phyloP scores from a whole-genome alignment of 2,113 vertebrate species.

The Rhinoptilus africanus region DNA sequence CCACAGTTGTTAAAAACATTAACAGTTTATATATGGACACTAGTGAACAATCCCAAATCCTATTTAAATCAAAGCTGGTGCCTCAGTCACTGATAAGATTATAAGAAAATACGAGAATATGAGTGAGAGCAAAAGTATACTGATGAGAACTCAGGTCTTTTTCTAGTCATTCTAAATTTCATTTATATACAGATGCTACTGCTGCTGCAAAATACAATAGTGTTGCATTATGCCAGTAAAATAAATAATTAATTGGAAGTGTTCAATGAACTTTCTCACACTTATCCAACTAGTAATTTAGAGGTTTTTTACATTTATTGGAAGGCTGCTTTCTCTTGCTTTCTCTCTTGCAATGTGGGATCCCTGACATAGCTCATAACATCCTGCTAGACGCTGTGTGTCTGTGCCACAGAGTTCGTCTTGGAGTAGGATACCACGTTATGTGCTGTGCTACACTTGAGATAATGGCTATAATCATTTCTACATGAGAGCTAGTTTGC shows the following conservation, averaged over 20 bases:
- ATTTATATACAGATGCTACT: neutral
- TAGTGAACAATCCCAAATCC: neutral
- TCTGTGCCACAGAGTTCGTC: neutral
- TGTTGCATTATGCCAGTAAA: neutral
- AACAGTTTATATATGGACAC: neutral
- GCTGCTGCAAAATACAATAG: neutral
- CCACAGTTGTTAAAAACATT: neutral
- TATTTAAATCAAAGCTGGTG: neutral
- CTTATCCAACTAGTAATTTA: neutral
- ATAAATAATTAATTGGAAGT: neutral
- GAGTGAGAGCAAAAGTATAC: neutral
- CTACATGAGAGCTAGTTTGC: neutral
- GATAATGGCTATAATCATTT: neutral
- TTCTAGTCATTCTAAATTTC: neutral
- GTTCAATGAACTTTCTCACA: neutral
- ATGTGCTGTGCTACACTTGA: neutral
- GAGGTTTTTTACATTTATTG: neutral
- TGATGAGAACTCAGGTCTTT: neutral
- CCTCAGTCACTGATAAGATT: neutral
- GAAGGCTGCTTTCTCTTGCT: neutral
- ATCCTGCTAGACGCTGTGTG: neutral
- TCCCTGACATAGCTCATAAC: neutral
- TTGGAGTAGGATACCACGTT: accelerated
- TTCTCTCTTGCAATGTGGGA: neutral
- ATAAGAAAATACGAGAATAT: neutral